These are phyloP conservation scores for Dryobates pubescens DNA, from an alignment of 2,797 vertebrate species.

Conservation along the genomic window DNA sequence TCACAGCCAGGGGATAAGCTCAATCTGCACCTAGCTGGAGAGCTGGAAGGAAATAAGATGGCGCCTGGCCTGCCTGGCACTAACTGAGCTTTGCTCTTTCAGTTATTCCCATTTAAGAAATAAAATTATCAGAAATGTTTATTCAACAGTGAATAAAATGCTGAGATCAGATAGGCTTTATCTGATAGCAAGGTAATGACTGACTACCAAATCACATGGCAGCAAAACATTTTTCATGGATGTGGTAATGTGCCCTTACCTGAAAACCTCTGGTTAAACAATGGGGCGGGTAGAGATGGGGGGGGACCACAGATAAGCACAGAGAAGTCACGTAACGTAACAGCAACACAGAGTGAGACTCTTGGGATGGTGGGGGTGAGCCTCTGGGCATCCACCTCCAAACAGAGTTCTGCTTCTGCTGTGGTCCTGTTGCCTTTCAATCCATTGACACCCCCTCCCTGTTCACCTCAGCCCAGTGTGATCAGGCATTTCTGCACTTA, in stretches of 20 bases:
- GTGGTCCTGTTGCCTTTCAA: no score
- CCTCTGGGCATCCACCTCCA: background rate
- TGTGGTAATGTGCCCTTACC: constrained; percentile 65
- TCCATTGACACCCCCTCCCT: no score
- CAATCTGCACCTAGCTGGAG: background rate
- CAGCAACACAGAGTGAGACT: background rate
- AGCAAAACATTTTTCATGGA: constrained; percentile 73
- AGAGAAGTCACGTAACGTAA: constrained; percentile 52
- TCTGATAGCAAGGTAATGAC: constrained; percentile 80
- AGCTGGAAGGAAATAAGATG: constrained; percentile 16
- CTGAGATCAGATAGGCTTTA: constrained; percentile 78
- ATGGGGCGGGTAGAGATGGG: background rate
- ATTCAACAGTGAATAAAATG: constrained; percentile 80
- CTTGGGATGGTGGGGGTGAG: background rate
- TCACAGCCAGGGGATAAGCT: background rate
- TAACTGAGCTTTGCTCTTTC: constrained; percentile 54
- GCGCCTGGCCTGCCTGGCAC: constrained; percentile 15
- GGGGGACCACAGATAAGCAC: constrained; percentile 32
- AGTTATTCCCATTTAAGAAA: constrained; percentile 57
- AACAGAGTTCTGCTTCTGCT: no score
- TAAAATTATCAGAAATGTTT: constrained; percentile 76
- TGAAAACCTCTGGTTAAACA: constrained; percentile 71
- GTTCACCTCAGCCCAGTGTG: background rate
- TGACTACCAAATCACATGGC: constrained; percentile 79
- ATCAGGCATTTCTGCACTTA: background rate